These are phyloP conservation scores for Plebejus argus DNA, from an alignment of 2,888 invertebrate species.

Conservation along the genomic window DNA sequence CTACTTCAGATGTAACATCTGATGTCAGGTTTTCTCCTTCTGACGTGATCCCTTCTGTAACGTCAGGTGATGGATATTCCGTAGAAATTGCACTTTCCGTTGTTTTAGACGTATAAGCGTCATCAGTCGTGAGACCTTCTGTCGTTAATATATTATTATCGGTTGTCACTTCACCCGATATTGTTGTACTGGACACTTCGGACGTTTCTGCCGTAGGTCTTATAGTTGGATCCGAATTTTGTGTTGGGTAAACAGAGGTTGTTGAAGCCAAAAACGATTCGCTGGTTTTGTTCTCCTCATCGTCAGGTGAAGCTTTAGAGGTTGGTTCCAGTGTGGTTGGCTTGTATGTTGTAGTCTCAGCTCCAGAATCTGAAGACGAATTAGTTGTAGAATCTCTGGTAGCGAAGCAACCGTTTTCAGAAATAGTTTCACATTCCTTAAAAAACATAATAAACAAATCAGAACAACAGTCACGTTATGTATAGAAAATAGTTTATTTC, in stretches of 20 bases:
- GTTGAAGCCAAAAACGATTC: neutral
- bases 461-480: too few species aligned
- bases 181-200: slow-evolving; percentile 26
- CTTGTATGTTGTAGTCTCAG: slow-evolving; percentile 23
- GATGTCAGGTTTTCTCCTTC: neutral
- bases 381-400: slow-evolving; percentile 29
- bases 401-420: slow-evolving; percentile 41
- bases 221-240: too few species aligned
- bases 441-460: too few species aligned
- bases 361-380: slow-evolving; percentile 28
- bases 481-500: too few species aligned
- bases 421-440: neutral
- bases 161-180: neutral
- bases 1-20: neutral
- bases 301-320: slow-evolving; percentile 7
- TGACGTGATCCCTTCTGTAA: neutral
- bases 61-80: neutral
- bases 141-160: neutral
- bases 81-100: neutral
- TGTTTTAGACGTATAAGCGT: neutral
- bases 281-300: slow-evolving; percentile 26
- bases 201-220: too few species aligned
- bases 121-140: neutral
- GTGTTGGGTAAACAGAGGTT: too few species aligned
- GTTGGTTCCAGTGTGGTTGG: neutral